Evolutionary conservation across 2,797 vertebrate species (phyloP).

Genomic region (Lagodon rhomboides): DNA sequence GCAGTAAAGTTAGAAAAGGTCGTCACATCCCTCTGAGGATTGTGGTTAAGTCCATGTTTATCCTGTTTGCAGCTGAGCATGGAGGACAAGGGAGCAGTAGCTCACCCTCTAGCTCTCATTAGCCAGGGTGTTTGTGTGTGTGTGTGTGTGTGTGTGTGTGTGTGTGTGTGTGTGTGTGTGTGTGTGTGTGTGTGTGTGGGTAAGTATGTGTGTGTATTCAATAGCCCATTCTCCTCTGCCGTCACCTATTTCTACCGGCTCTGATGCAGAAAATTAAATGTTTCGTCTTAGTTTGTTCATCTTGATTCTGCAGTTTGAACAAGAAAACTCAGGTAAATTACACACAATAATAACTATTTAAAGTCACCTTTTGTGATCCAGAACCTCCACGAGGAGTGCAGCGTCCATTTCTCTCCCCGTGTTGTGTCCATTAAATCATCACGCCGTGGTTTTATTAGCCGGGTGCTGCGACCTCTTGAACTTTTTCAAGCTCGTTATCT

Average conservation of each 20-base stretch:
- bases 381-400: too few species aligned
- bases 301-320: not conserved
- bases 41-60: constrained; percentile 60
- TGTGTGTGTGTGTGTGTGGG: constrained; percentile 16
- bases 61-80: constrained; percentile 61
- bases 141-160: constrained; percentile 28
- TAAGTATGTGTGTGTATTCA: not conserved
- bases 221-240: not conserved
- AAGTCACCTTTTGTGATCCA: not conserved
- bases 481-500: not conserved
- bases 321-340: not conserved
- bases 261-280: too few species aligned
- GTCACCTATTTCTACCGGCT: not conserved
- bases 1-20: constrained; percentile 57
- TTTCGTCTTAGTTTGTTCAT: not conserved
- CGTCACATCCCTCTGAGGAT: constrained; percentile 41
- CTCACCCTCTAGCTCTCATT: constrained; percentile 51
- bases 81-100: constrained; percentile 42
- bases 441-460: not conserved
- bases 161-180: constrained; percentile 28
- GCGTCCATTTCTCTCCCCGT: not conserved
- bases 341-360: not conserved
- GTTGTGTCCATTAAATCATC: not conserved
- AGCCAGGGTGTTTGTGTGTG: constrained; percentile 22
- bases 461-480: not conserved